phyloP scores from a whole-genome alignment of 2,888 invertebrate species.

The Diplazon laetatorius region DNA sequence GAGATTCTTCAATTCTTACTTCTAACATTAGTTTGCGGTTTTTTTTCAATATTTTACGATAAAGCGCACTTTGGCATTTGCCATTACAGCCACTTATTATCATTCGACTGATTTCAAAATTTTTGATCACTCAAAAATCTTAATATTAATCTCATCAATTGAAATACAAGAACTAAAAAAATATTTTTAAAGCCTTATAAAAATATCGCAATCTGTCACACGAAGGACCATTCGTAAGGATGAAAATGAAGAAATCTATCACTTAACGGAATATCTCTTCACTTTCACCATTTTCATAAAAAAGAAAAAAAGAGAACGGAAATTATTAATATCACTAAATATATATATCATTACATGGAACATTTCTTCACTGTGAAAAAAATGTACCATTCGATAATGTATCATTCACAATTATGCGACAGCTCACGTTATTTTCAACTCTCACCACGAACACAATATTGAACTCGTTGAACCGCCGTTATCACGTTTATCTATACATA shows the following conservation, averaged over 20 bases:
- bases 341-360: not conserved
- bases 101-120: not conserved
- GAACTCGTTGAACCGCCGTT: too few species aligned
- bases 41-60: too few species aligned
- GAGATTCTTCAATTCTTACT: not conserved
- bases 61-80: not conserved
- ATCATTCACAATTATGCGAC: not conserved
- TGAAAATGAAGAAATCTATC: constrained; percentile 4
- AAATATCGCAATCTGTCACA: not conserved
- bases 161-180: not conserved
- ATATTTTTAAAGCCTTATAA: not conserved
- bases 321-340: not conserved
- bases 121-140: not conserved
- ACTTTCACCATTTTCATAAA: not conserved
- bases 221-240: not conserved
- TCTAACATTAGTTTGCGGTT: not conserved
- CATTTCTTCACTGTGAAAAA: not conserved
- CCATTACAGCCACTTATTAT: not conserved
- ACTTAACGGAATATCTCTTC: not conserved
- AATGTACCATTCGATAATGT: not conserved
- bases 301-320: not conserved
- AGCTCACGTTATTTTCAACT: not conserved
- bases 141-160: not conserved
- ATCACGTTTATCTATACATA: too few species aligned
- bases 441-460: constrained; percentile 7